phyloP scores from a whole-genome alignment of 1,140 invertebrate genomes.

The Sycophila sp. region DNA sequence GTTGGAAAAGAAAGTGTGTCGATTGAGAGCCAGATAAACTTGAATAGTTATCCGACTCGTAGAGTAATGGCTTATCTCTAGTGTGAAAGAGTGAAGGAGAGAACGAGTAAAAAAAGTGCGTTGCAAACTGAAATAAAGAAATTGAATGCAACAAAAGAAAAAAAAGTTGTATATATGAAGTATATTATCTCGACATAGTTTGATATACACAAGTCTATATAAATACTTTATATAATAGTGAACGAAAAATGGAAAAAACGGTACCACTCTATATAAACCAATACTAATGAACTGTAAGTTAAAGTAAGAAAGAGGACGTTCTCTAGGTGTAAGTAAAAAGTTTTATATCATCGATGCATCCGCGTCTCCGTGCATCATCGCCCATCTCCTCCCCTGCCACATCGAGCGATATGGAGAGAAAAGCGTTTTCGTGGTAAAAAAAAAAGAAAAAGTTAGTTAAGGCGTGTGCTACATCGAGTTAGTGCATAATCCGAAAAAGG shows the following conservation, averaged over 20 bases:
- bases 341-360: slow-evolving; percentile 65
- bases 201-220: slow-evolving; percentile 64
- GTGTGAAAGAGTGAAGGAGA: slow-evolving; percentile 36
- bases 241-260: slow-evolving; percentile 48
- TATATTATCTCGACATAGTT: slow-evolving; percentile 60
- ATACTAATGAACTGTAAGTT: slow-evolving; percentile 45
- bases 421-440: slow-evolving; percentile 39
- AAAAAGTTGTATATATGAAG: slow-evolving; percentile 62
- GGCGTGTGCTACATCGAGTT: slow-evolving; percentile 38
- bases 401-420: slow-evolving; percentile 32
- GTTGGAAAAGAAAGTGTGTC: slow-evolving; percentile 29
- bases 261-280: slow-evolving; percentile 59
- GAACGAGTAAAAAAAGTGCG: slow-evolving; percentile 16
- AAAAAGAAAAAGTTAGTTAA: slow-evolving; percentile 32
- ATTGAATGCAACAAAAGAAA: slow-evolving; percentile 40
- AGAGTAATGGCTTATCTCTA: slow-evolving; percentile 47
- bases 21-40: slow-evolving; percentile 39
- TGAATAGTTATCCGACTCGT: slow-evolving; percentile 40
- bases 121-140: slow-evolving; percentile 38
- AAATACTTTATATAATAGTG: slow-evolving; percentile 64
- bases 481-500: slow-evolving; percentile 35
- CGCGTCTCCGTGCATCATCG: slow-evolving; percentile 50
- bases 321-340: slow-evolving; percentile 59
- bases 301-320: slow-evolving; percentile 53
- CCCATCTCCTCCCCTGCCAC: slow-evolving; percentile 48